Percentiles rank a stretch among this genome's conserved stretches.
Evolutionary conservation across 2,888 invertebrate genomes (phyloP).

Genomic region (Dicranocentrus wangi): DNA sequence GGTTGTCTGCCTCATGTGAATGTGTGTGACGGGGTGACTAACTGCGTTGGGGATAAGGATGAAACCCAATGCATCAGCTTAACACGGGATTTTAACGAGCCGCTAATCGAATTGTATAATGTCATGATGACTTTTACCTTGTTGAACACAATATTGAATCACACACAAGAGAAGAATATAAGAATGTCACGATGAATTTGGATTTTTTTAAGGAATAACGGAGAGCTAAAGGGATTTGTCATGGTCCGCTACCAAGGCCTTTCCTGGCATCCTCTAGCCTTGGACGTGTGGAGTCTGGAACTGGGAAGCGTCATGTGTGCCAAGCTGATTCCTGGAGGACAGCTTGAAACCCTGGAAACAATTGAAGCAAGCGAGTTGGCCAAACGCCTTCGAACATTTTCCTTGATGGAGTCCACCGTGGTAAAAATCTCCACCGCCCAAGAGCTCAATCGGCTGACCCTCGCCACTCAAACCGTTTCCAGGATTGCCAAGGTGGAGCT

Average conservation of each 20-base stretch:
- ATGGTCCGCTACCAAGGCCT: constrained; percentile 1
- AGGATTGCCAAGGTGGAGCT: no score
- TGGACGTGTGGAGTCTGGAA: constrained; percentile 18
- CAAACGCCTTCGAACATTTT: neutral
- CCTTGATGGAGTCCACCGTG: neutral
- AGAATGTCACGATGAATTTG: no score
- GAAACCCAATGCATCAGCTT: constrained; percentile 17
- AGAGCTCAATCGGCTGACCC: no score
- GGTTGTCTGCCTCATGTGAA: neutral
- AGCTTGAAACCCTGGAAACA: constrained; percentile 31
- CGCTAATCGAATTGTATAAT: neutral
- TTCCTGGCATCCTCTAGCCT: constrained; percentile 18
- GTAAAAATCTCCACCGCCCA: no score
- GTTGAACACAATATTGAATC: neutral
- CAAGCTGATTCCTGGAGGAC: neutral
- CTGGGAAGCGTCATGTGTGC: constrained; percentile 25
- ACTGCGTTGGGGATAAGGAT: neutral
- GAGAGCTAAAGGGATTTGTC: constrained; percentile 39
- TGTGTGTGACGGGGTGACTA: neutral
- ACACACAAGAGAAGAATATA: no score
- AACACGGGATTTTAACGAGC: neutral
- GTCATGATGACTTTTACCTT: neutral
- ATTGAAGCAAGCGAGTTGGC: constrained; percentile 22
- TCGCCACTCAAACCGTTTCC: no score
- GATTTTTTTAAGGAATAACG: neutral